Percentiles rank a stretch among this genome's conserved stretches.
Conservation (phyloP, 1,140 invertebrate genomes). For the Euwallacea similis region DNA sequence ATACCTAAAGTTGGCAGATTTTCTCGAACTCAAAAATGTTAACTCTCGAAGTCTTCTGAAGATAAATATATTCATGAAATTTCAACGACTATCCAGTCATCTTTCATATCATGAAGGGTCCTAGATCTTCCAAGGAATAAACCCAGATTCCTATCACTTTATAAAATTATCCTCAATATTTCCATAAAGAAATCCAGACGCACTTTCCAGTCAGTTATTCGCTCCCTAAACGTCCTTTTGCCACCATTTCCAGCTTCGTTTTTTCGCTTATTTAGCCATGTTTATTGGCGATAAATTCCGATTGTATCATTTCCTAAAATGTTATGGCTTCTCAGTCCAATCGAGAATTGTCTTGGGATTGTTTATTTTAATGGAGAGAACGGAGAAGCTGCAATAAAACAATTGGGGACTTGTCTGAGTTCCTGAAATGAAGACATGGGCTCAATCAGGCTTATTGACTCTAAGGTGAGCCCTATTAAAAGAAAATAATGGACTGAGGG, state of each 20-base stretch:
- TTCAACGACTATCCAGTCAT: too few species aligned
- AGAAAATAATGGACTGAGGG: constrained; percentile 15
- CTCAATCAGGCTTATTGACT: neutral
- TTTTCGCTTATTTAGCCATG: constrained; percentile 24
- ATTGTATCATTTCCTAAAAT: constrained; percentile 29
- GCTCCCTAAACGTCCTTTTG: constrained; percentile 11
- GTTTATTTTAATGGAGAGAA: constrained; percentile 15
- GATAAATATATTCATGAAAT: too few species aligned
- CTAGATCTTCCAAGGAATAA: too few species aligned
- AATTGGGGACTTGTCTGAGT: neutral
- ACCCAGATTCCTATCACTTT: too few species aligned
- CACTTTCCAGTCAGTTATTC: constrained; percentile 3
- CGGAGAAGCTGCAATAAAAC: constrained; percentile 8
- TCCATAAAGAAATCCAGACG: constrained; percentile 1
- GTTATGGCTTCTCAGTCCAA: constrained; percentile 14
- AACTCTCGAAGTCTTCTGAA: too few species aligned
- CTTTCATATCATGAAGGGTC: too few species aligned
- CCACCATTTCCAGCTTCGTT: constrained; percentile 10
- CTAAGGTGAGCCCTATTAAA: constrained; percentile 13
- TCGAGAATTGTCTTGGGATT: constrained; percentile 24
- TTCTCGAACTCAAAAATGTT: too few species aligned
- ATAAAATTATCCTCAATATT: too few species aligned
- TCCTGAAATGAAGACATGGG: neutral
- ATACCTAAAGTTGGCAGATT: too few species aligned
- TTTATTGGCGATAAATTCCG: constrained; percentile 31